Evolutionary conservation across 2,797 vertebrate species (phyloP).

Genomic region (Bovichtus diacanthus): DNA sequence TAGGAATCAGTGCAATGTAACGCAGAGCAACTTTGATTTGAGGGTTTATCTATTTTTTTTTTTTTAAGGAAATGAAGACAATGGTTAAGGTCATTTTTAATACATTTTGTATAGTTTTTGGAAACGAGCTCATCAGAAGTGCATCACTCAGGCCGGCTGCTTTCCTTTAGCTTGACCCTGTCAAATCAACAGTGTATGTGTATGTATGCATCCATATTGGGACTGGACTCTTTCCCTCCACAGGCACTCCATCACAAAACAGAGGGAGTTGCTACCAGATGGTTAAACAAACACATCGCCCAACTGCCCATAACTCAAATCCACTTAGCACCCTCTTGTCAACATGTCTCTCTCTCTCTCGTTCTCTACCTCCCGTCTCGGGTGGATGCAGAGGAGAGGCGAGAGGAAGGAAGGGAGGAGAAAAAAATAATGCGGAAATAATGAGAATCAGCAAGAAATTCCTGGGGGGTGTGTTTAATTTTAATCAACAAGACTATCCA

Average conservation of each 20-base stretch:
- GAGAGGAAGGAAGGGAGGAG: conserved; percentile 41
- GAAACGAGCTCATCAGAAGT: conserved; percentile 46
- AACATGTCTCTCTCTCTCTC: conserved; percentile 83
- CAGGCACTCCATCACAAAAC: conserved; percentile 86
- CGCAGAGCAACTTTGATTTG: background rate
- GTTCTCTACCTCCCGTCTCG: conserved; percentile 64
- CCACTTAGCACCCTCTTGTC: conserved; percentile 89
- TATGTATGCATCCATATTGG: conserved; percentile 58
- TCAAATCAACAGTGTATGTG: conserved; percentile 50
- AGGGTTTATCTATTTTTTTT: background rate
- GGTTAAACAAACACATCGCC: conserved; percentile 90
- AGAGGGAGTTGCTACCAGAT: conserved; percentile 88
- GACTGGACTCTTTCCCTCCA: conserved; percentile 83
- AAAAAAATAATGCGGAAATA: conserved; percentile 63
- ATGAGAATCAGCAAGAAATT: conserved; percentile 77
- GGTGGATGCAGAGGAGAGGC: conserved; percentile 30
- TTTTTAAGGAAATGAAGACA: background rate
- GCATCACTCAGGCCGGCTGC: conserved; percentile 34
- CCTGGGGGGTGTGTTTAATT: conserved; percentile 83
- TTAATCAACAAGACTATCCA: conserved; percentile 84
- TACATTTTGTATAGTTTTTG: background rate
- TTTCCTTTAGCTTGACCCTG: conserved; percentile 50
- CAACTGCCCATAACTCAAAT: conserved; percentile 90
- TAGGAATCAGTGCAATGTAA: background rate
- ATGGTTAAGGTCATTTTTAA: background rate